Evolutionary conservation across 2,113 vertebrate species (phyloP).

Genomic region (Zeus faber): DNA sequence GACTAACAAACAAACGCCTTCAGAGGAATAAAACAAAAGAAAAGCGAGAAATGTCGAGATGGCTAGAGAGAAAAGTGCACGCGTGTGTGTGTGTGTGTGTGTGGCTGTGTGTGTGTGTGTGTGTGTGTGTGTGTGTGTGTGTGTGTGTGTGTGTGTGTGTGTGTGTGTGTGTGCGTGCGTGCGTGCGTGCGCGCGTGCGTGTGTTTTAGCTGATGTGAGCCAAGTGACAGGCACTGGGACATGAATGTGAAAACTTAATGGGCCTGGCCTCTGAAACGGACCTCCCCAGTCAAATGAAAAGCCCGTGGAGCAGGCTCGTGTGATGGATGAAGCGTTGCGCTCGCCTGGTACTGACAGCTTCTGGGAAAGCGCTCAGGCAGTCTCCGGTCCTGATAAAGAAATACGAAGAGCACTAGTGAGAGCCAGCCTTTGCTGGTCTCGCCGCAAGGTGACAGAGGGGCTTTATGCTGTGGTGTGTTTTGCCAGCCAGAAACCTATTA

Average conservation of each 20-base stretch:
- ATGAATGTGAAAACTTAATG: slow-evolving; percentile 71
- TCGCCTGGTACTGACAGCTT: slow-evolving; percentile 66
- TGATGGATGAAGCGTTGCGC: slow-evolving; percentile 72
- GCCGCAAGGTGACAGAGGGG: slow-evolving; percentile 44
- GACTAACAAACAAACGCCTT: slow-evolving; percentile 55
- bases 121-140: no score
- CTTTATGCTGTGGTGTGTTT: slow-evolving; percentile 30
- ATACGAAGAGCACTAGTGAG: slow-evolving; percentile 35
- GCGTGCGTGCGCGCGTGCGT: no score
- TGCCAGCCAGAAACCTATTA: slow-evolving; percentile 34
- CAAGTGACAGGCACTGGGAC: slow-evolving; percentile 70
- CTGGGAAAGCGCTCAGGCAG: slow-evolving; percentile 66
- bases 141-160: no score
- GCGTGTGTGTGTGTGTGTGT: no score
- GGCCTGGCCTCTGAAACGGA: slow-evolving; percentile 62
- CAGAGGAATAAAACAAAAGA: slow-evolving; percentile 20
- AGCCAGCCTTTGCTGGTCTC: slow-evolving; percentile 32
- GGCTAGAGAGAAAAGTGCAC: slow-evolving; percentile 37
- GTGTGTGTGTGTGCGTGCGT: no score
- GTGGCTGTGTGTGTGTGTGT: no score
- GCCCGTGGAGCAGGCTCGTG: slow-evolving; percentile 56
- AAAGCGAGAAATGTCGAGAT: slow-evolving; percentile 1
- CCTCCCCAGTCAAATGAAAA: slow-evolving; percentile 63
- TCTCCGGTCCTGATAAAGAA: slow-evolving; percentile 68
- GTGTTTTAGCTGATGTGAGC: slow-evolving; percentile 52